Conservation (phyloP, 2,888 invertebrate species). For the Ennomos erosarius region DNA sequence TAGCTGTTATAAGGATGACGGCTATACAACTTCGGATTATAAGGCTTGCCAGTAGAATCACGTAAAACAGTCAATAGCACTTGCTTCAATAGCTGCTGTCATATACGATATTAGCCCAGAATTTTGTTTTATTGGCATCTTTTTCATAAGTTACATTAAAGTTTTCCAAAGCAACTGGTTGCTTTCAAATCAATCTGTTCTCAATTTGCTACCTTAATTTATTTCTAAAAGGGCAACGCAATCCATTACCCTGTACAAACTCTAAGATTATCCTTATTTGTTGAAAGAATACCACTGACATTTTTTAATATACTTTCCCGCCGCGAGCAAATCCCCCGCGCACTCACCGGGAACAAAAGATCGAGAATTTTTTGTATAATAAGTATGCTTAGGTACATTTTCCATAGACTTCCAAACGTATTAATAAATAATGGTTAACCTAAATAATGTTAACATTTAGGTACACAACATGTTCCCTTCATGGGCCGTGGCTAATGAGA, state of each 20-base stretch:
- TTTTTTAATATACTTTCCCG: slow-evolving; percentile 29
- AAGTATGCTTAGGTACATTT: too few relatives aligned
- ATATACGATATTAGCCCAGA: too few relatives aligned
- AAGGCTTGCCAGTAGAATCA: too few relatives aligned
- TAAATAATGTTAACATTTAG: slow-evolving; percentile 8
- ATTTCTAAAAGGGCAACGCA: slow-evolving; percentile 27
- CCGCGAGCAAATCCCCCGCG: slow-evolving; percentile 9
- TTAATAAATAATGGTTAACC: not conserved
- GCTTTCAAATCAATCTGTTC: slow-evolving; percentile 1
- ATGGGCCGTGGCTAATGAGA: slow-evolving; percentile 12
- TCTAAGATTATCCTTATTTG: slow-evolving; percentile 29
- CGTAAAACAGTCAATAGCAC: too few relatives aligned
- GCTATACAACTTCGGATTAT: too few relatives aligned
- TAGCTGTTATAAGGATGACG: too few relatives aligned
- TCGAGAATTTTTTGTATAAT: slow-evolving; percentile 20
- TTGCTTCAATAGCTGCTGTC: too few relatives aligned
- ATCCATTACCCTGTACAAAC: slow-evolving; percentile 29
- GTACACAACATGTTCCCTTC: slow-evolving; percentile 6
- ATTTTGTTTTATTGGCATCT: too few relatives aligned
- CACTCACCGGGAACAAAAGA: slow-evolving; percentile 20
- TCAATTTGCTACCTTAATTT: slow-evolving; percentile 16
- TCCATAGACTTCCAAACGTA: too few relatives aligned
- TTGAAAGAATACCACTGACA: slow-evolving; percentile 29
- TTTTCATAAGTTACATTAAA: too few relatives aligned
- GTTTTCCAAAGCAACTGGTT: too few relatives aligned